Base-by-base conservation (phyloP, 30 jellyfish, hydroid and myxozoan species). In the Hydractinia symbiolongicarpus region DNA sequence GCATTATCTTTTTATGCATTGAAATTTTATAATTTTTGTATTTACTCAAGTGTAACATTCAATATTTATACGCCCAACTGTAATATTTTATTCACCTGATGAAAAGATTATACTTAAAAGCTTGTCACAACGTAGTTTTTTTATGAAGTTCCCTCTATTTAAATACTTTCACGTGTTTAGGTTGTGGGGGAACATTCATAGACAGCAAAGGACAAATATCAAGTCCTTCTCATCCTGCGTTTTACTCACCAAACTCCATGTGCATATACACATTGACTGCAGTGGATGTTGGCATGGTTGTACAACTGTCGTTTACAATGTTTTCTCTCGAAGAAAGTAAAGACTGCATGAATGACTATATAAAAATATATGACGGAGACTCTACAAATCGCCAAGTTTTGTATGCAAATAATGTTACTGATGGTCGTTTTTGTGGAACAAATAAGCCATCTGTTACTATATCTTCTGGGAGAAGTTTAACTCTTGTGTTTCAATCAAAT, bases 341-440 rank as follows among this genome's bases (percentile, higher is more conserved):
- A 8, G 57, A 53, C 4, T 89, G 96, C 84, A 53, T 78, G 5
- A 67, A 72, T 61, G 96, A 89, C 53, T 89, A 74, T 72, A 83
- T 89, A 21, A 67, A 55, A 68, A 67, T 89, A 14, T 53, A 81
- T 55, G 96, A 89, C 55, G 96, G 96, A 5, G 82, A 91, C 40
- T 21, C 82, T 16, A 56, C 81, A 71, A 80, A 83, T 6, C 61
- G 88, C 2, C 88, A 88, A 50, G 74, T 67, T 5, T 66, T 89
- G 77, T 67, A 58, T 67, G 66, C 14, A 13, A 79, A 74, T 5
- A 82, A 15, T 53, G 72, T 83, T 53, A 58, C 53, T 53, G 83
- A 62, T 13, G 96, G 95, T 44, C 87, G 90, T 1, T 80, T 89
- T 79, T 89, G 96, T 79, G 95, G 95, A 13, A 72, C 82, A 9